Percentiles rank a stretch among this genome's conserved stretches.
Evolutionary conservation across 2,888 invertebrate genomes (phyloP).

Genomic region (Tyria jacobaeae): DNA sequence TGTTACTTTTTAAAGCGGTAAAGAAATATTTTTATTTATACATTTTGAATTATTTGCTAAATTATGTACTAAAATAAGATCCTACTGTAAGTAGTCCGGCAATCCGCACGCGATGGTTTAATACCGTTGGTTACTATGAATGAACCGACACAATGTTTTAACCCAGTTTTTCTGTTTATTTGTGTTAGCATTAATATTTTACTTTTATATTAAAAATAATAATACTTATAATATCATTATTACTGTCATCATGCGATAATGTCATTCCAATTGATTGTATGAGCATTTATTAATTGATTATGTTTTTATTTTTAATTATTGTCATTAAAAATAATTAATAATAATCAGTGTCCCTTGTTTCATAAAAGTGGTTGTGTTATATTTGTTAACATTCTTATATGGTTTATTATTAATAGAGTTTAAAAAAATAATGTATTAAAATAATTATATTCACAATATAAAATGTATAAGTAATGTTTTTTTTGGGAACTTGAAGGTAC

Average conservation of each 20-base stretch:
- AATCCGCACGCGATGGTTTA: slow-evolving; percentile 28
- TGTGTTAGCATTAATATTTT: slow-evolving; percentile 33
- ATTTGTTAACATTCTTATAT: neutral
- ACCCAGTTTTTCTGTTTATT: slow-evolving; percentile 45
- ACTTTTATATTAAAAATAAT: too few species aligned
- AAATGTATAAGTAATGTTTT: slow-evolving; percentile 21
- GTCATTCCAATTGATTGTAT: slow-evolving; percentile 53
- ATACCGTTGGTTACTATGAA: slow-evolving; percentile 38
- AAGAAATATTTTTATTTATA: neutral
- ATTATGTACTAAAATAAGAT: slow-evolving; percentile 14
- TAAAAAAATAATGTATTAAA: slow-evolving; percentile 19
- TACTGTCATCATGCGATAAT: slow-evolving; percentile 57
- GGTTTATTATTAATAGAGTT: neutral
- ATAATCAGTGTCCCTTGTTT: slow-evolving; percentile 33
- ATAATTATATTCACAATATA: slow-evolving; percentile 27
- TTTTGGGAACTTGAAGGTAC: slow-evolving; percentile 49
- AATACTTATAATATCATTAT: slow-evolving; percentile 19
- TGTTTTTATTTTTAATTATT: slow-evolving; percentile 39
- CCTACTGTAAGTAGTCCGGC: slow-evolving; percentile 8
- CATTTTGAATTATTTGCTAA: neutral
- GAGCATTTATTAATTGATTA: slow-evolving; percentile 24
- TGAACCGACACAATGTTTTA: slow-evolving; percentile 30
- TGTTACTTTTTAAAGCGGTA: neutral
- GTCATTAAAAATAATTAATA: too few species aligned
- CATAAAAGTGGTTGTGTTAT: slow-evolving; percentile 17